phyloP scores from a whole-genome alignment of 1,140 invertebrate species.

The Procambarus clarkii region DNA sequence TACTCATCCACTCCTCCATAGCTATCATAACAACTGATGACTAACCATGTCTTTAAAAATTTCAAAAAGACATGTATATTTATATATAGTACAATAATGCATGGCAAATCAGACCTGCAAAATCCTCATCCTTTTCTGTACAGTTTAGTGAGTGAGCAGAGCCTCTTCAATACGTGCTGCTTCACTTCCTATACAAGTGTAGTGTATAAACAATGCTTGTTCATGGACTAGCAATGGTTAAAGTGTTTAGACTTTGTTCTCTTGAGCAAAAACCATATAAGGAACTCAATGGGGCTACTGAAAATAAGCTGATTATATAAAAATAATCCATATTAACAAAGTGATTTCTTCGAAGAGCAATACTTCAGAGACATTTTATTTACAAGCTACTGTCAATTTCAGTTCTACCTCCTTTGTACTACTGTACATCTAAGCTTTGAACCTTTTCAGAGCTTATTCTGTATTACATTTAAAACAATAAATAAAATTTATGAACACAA shows the following conservation, averaged over 20 bases:
- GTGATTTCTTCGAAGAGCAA: too few species aligned
- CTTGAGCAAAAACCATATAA: slow-evolving; percentile 15
- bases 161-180: neutral
- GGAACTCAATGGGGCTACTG: neutral
- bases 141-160: neutral
- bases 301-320: neutral
- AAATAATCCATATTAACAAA: neutral
- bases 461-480: too few species aligned
- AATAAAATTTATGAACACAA: too few species aligned
- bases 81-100: neutral
- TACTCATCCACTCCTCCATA: neutral
- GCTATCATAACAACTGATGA: neutral
- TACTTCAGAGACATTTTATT: too few species aligned
- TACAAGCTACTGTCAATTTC: too few species aligned
- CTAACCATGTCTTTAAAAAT: neutral
- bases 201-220: slow-evolving; percentile 17
- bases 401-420: too few species aligned
- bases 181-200: neutral
- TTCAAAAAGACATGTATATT: neutral
- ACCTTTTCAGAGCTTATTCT: too few species aligned
- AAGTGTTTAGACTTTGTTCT: slow-evolving; percentile 2
- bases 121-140: neutral
- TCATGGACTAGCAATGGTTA: slow-evolving; percentile 5
- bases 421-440: too few species aligned
- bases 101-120: neutral